Conservation (phyloP, 2,113 vertebrate genomes). For the Phocoena phocoena region DNA sequence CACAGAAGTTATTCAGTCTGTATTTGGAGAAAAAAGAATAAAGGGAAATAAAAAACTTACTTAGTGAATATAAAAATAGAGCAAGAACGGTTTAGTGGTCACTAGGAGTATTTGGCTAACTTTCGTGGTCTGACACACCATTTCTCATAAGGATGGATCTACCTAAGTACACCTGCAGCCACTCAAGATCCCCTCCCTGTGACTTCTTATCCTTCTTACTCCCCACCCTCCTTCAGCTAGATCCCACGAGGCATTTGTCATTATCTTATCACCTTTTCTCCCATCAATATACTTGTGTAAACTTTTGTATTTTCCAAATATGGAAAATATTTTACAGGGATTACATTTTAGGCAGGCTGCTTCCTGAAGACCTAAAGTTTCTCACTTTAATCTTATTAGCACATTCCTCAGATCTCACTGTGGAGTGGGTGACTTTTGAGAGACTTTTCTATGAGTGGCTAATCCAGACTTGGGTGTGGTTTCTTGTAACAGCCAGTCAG, state of each 20-base stretch:
- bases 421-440: not conserved
- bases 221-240: not conserved
- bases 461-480: slow-evolving; percentile 30
- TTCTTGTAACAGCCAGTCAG: slow-evolving; percentile 45
- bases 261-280: not conserved
- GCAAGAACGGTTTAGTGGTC: not conserved
- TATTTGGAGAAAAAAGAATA: slow-evolving; percentile 1
- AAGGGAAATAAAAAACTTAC: not conserved
- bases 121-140: not conserved
- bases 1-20: not conserved
- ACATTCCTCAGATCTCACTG: slow-evolving; percentile 39
- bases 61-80: not conserved
- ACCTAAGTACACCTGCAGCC: not conserved
- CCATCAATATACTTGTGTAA: not conserved
- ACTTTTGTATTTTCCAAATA: slow-evolving; percentile 47
- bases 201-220: not conserved
- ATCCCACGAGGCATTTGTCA: not conserved
- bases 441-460: slow-evolving; percentile 3
- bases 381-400: slow-evolving; percentile 64
- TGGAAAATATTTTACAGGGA: slow-evolving; percentile 48
- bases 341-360: not conserved
- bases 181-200: not conserved
- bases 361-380: slow-evolving; percentile 49
- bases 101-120: not conserved
- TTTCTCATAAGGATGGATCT: not conserved